Percentiles rank a stretch among this genome's conserved stretches.
Evolutionary conservation across 2,888 invertebrate species (phyloP).

Genomic region (Watsonalla cultraria): DNA sequence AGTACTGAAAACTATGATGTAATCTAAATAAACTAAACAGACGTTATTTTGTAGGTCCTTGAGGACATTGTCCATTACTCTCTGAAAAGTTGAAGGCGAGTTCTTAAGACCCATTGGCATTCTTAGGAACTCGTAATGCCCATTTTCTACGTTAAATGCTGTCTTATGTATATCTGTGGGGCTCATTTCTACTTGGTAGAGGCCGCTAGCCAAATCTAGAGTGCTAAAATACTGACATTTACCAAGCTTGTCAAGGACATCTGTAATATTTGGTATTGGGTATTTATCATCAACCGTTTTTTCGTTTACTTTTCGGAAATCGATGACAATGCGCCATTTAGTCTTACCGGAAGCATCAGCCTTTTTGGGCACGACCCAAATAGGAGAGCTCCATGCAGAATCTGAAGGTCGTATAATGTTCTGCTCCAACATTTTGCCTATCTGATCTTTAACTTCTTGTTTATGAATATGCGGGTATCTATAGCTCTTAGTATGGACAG

Average conservation of each 20-base stretch:
- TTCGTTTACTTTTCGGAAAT: constrained; percentile 1
- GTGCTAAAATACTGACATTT: constrained; percentile 18
- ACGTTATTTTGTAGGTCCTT: no score
- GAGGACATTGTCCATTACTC: constrained; percentile 3
- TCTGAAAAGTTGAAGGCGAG: background rate
- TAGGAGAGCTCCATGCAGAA: background rate
- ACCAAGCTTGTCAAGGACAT: constrained; percentile 20
- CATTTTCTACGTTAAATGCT: no score
- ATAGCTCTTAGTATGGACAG: constrained; percentile 8
- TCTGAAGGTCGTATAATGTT: constrained; percentile 3
- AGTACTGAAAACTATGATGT: no score
- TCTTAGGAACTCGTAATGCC: no score
- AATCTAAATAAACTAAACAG: no score
- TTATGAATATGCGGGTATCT: constrained; percentile 5
- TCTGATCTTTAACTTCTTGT: constrained; percentile 4
- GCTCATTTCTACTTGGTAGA: no score
- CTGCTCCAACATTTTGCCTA: constrained; percentile 3
- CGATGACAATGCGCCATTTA: constrained; percentile 1
- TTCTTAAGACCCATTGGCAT: no score
- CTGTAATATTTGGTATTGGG: constrained; percentile 7
- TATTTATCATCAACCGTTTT: constrained; percentile 3
- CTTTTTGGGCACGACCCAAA: constrained; percentile 1
- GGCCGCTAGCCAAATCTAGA: no score
- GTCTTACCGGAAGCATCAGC: background rate
- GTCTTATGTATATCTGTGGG: no score